A percentile compares a stretch with the other conserved stretches of the same genome.
phyloP scores from a whole-genome alignment of 2,113 vertebrate genomes.

The Tylochromis polylepis region DNA sequence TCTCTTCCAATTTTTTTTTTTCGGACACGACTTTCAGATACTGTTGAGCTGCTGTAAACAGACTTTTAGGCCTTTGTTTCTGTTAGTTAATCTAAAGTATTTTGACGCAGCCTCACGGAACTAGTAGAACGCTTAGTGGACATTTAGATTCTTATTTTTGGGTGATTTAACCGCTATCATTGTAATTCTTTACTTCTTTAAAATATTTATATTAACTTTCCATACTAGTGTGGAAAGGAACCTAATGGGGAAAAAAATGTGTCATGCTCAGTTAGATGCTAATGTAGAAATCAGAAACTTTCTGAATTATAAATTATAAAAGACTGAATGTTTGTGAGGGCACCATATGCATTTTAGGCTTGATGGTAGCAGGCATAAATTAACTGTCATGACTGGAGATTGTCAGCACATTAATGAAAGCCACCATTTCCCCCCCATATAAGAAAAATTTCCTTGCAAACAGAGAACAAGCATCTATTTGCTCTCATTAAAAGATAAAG shows the following conservation, averaged over 20 bases:
- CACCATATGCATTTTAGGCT: background rate
- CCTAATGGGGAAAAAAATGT: background rate
- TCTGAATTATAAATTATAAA: background rate
- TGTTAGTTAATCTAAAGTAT: background rate
- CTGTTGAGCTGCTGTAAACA: accelerated
- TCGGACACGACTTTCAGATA: background rate
- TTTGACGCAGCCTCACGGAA: background rate
- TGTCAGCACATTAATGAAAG: background rate
- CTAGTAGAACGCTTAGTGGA: background rate
- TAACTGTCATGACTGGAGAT: background rate
- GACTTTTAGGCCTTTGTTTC: background rate
- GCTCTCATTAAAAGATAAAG: background rate
- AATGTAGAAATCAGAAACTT: background rate
- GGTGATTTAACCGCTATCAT: background rate
- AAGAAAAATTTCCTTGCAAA: background rate
- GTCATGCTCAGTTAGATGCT: no score
- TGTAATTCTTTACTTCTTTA: background rate
- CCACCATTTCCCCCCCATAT: background rate
- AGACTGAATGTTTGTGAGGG: background rate
- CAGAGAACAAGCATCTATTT: background rate
- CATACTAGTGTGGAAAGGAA: background rate
- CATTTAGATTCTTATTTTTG: background rate
- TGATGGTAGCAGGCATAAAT: background rate
- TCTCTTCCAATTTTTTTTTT: background rate
- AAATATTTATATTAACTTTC: background rate